Base-by-base conservation (phyloP, 2,888 invertebrate species). In the Tachystola acroxantha region DNA sequence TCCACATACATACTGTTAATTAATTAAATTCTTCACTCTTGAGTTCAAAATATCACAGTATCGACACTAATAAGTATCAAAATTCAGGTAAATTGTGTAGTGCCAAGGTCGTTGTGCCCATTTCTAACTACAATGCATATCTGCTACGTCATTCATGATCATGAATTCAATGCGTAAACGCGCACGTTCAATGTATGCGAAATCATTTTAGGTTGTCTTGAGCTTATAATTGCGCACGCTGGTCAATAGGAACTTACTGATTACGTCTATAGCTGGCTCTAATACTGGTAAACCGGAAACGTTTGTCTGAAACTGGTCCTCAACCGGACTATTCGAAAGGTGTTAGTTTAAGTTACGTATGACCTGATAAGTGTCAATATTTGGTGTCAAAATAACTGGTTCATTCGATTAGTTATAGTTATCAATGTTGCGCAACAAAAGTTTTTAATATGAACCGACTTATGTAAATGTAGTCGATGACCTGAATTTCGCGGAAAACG, bases 241-340 rank as follows among this genome's bases (percentile, higher is more conserved):
- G 5, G 10, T 11, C 27, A 12, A 27, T 27, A 10, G 11, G n/a
- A n/a, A n/a, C n/a, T n/a, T 11, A 24, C 24, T 24, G 24, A 24
- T 24, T 24, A 24, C n/a, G 24, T 24, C n/a, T n/a, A n/a, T n/a
- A 16, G 10, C 20, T 31, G 20, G 19, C 19, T 32, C 24, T 12
- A 20, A n/a, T n/a, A 4, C 16, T 16, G 16, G 34, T 14, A 64
- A 59, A 64, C 58, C 64, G 68, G 71, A 71, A 71, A 64, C 53
- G 43, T 54, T 59, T 57, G 57, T 14, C 56, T 42, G 40, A 35
- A 65, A 71, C 78, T 56, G 67, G 77, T 74, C 73, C 53, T 44
- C n/a, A n/a, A 2, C n/a, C n/a, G 40, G 52, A 53, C 54, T 60
- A 72, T 73, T 76, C 63, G 74, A 78, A 79, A 79, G 77, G 75